These are phyloP conservation scores for Monodelphis domestica DNA, from an alignment of 2,797 vertebrate species.

Conservation along the genomic window DNA sequence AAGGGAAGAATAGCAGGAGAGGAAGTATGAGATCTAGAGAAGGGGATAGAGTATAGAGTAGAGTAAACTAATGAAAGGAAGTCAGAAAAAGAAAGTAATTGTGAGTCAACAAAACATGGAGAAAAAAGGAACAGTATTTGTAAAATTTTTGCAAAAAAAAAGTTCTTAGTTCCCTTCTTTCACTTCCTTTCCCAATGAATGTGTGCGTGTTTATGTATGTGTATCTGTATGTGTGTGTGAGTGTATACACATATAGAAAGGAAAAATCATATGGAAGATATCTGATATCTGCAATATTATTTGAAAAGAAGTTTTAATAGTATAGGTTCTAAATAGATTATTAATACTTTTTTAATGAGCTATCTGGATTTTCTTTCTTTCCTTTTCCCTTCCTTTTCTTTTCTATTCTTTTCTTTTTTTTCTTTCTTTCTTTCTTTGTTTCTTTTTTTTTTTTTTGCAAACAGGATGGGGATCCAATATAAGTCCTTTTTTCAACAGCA, in stretches of 20 bases:
- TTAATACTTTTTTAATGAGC: slow-evolving; percentile 69
- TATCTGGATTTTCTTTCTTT: background rate
- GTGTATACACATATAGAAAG: background rate
- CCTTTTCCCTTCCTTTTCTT: background rate
- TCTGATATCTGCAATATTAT: slow-evolving; percentile 66
- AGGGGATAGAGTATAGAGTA: slow-evolving; percentile 35
- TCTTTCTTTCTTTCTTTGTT: background rate
- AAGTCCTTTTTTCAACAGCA: slow-evolving; percentile 10
- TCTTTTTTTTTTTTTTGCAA: background rate
- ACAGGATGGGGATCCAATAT: slow-evolving; percentile 1
- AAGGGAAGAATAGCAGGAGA: background rate
- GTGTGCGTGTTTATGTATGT: background rate
- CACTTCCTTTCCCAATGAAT: background rate
- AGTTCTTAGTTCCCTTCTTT: background rate
- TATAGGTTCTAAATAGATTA: slow-evolving; percentile 40
- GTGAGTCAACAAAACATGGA: slow-evolving; percentile 42
- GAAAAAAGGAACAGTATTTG: slow-evolving; percentile 51
- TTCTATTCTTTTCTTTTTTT: background rate
- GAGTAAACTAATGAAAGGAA: background rate
- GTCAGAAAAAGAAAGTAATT: slow-evolving; percentile 2
- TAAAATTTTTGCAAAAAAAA: no score
- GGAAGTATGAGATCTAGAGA: background rate
- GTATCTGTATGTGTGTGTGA: background rate
- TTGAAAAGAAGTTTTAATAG: slow-evolving; percentile 75
- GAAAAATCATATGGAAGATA: slow-evolving; percentile 65